phyloP scores from a whole-genome alignment of 2,797 vertebrate genomes.

The Coccyzus lansbergi region DNA sequence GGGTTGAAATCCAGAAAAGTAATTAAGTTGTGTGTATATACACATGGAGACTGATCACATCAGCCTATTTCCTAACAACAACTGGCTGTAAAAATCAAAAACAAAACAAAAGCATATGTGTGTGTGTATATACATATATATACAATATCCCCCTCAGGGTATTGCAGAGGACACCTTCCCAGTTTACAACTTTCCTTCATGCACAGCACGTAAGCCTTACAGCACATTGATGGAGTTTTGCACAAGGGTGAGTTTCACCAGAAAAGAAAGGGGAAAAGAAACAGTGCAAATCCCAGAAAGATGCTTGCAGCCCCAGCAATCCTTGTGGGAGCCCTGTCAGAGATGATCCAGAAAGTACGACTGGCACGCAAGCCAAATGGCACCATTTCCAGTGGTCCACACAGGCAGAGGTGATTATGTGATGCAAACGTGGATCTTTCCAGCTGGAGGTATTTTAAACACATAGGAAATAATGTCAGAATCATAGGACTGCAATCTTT shows the following conservation, averaged over 20 bases:
- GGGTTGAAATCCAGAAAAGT: neutral
- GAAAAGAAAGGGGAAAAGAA: neutral
- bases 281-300: neutral
- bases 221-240: rapidly evolving
- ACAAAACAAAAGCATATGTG: no score
- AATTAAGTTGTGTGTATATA: neutral
- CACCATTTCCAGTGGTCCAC: neutral
- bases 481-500: constrained; percentile 69
- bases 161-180: neutral
- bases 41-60: no score
- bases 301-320: neutral
- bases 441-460: constrained; percentile 68
- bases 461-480: constrained; percentile 22
- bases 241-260: neutral
- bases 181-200: neutral
- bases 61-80: neutral
- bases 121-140: no score
- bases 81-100: neutral
- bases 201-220: rapidly evolving
- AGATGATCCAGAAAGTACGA: neutral
- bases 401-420: constrained; percentile 26
- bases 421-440: neutral
- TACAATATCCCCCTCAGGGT: no score
- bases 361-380: neutral
- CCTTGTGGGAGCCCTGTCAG: neutral